Percentiles rank a stretch among this genome's conserved stretches.
Conservation (phyloP, 92 coral and sea anemone genomes). For the Phymanthus crucifer region DNA sequence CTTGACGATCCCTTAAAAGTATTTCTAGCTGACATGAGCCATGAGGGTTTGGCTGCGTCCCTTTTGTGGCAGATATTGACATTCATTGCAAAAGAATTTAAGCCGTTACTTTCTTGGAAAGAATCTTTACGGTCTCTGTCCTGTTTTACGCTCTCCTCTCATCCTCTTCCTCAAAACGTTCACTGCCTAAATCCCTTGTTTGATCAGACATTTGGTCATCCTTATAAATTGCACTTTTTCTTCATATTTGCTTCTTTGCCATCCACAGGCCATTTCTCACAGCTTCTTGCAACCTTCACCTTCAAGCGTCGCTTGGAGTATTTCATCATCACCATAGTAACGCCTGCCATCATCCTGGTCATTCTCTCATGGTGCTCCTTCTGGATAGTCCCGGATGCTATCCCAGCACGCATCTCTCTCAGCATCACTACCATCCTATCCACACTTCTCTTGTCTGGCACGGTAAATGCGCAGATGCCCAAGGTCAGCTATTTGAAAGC, state of each 20-base stretch:
- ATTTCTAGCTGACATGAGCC: too few relatives aligned
- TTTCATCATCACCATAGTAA: constrained; percentile 58
- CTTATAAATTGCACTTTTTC: too few relatives aligned
- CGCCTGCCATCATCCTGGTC: constrained; percentile 63
- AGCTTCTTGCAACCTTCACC: constrained; percentile 47
- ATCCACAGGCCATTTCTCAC: constrained; percentile 50
- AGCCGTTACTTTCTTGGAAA: too few relatives aligned
- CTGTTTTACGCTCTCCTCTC: not conserved
- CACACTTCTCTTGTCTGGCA: constrained; percentile 58
- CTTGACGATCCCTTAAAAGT: too few relatives aligned
- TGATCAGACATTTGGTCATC: too few relatives aligned
- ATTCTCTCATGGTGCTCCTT: constrained; percentile 70
- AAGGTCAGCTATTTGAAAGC: constrained; percentile 65
- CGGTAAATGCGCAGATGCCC: constrained; percentile 73
- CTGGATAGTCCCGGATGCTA: constrained; percentile 69
- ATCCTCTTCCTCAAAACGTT: too few relatives aligned
- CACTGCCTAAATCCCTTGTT: too few relatives aligned
- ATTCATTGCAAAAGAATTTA: too few relatives aligned
- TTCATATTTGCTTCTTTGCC: not conserved
- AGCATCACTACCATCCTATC: constrained; percentile 70
- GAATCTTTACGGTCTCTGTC: too few relatives aligned
- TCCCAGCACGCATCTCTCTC: constrained; percentile 68
- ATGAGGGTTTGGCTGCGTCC: too few relatives aligned
- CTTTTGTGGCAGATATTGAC: too few relatives aligned
- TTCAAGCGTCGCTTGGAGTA: constrained; percentile 71